Base-by-base conservation (phyloP, 2,888 invertebrate genomes). In the Scaptodrosophila latifasciaeformis region DNA sequence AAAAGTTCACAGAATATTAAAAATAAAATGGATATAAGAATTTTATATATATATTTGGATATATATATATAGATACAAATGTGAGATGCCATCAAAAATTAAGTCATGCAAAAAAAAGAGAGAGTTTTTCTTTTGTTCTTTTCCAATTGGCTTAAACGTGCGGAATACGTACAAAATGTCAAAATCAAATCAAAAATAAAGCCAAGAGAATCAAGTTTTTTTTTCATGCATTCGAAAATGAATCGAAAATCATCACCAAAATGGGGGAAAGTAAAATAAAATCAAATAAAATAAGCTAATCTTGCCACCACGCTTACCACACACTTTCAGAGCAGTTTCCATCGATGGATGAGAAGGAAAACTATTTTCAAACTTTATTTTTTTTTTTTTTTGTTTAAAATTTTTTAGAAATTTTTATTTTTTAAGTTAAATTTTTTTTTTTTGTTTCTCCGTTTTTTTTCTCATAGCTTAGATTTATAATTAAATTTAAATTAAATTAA, bases 1-100 rank as follows among this genome's bases (percentile, higher is more conserved):
- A 35, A 84, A 82, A 82, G 72, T 71, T 79, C 70, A 67, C 65
- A 62, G 31, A 44, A 39, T 29, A 46, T 21, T 42, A 46, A 18
- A 29, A 31, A 5, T 19, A 21, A 31, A 12, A n/a, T n/a, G n/a
- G n/a, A n/a, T 13, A 19, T 18, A n/a, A 43, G 31, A 48, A 39
- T 35, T 27, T 39, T n/a, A n/a, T n/a, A n/a, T n/a, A n/a, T n/a
- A n/a, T n/a, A n/a, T n/a, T n/a, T n/a, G n/a, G n/a, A n/a, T n/a
- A n/a, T n/a, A n/a, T n/a, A n/a, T n/a, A n/a, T n/a, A n/a, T n/a
- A n/a, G 77, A 79, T 68, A 72, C 72, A 68, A 63, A 40, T 21
- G 40, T 31, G 3, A 42, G 10, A 37, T n/a, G 17, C 5, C n/a
- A 51, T 17, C 17, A 29, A 31, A 44, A 21, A 17, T 3, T 15